phyloP scores from a whole-genome alignment of 2,797 vertebrate species.

The Tangara arthus region DNA sequence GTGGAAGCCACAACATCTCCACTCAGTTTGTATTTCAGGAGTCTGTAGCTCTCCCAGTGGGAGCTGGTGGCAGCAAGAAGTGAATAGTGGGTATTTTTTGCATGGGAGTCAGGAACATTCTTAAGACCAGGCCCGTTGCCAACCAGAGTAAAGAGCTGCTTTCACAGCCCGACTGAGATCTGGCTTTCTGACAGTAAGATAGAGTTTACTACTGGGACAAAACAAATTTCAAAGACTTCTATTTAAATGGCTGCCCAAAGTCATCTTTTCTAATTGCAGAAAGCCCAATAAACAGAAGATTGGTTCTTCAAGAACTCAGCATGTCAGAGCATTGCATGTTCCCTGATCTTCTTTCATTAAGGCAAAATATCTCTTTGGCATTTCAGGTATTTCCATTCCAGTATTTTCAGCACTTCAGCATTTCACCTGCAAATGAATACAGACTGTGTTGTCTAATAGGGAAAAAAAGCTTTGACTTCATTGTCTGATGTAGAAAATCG shows the following conservation, averaged over 20 bases:
- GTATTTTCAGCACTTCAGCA: not conserved
- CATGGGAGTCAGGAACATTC: not conserved
- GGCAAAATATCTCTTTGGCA: not conserved
- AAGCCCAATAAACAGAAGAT: conserved; percentile 11
- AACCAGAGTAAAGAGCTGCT: not conserved
- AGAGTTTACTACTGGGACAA: not conserved
- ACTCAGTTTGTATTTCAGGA: not conserved
- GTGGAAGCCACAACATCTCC: not conserved
- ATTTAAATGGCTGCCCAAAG: conserved; percentile 44
- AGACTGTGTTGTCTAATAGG: not conserved
- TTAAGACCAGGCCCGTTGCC: not conserved
- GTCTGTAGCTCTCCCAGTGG: not conserved
- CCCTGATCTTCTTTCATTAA: not conserved
- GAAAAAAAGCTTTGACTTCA: not conserved
- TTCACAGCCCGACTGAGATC: not conserved
- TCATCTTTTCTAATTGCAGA: conserved; percentile 27
- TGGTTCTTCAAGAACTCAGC: not conserved
- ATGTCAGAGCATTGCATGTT: not conserved
- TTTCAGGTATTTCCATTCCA: not conserved
- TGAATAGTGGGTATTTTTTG: not conserved
- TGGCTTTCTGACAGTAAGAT: not conserved
- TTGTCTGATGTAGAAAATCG: not conserved
- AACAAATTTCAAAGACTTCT: conserved; percentile 31
- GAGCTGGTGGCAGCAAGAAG: not conserved
- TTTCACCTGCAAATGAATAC: not conserved